Evolutionary conservation across 2,888 invertebrate species (phyloP).

Genomic region (Ectemnius cavifrons): DNA sequence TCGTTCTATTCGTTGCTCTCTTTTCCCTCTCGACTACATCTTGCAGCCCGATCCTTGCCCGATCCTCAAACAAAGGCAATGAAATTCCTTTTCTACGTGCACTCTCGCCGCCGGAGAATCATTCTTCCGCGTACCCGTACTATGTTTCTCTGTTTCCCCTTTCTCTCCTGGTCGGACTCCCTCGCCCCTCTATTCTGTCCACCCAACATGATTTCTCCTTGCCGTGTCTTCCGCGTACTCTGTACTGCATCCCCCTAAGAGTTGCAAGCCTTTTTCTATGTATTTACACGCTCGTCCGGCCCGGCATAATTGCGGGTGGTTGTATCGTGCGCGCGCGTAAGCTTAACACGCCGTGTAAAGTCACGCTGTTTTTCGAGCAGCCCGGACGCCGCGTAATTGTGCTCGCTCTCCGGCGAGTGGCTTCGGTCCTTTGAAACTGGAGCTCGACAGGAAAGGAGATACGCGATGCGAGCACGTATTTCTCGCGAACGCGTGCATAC

Average conservation of each 20-base stretch:
- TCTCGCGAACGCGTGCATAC: constrained; percentile 11
- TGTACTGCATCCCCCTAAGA: no score
- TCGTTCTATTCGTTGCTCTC: neutral
- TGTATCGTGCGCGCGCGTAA: constrained; percentile 56
- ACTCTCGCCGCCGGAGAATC: constrained; percentile 29
- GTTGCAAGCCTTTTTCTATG: neutral
- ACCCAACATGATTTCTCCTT: no score
- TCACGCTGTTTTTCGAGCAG: constrained; percentile 67
- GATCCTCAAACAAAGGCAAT: constrained; percentile 54
- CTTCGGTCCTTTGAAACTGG: constrained; percentile 34
- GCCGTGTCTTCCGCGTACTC: no score
- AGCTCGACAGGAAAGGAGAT: constrained; percentile 26
- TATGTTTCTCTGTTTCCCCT: neutral
- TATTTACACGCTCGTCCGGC: constrained; percentile 41
- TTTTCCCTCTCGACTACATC: constrained; percentile 8
- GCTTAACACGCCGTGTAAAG: constrained; percentile 71
- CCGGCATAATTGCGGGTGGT: constrained; percentile 69
- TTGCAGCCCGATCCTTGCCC: constrained; percentile 17
- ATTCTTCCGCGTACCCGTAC: neutral
- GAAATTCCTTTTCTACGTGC: constrained; percentile 53
- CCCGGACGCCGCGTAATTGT: constrained; percentile 67
- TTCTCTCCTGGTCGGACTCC: neutral
- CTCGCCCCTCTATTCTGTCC: no score
- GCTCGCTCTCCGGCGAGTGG: constrained; percentile 43
- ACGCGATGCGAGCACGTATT: neutral